Evolutionary conservation across 2,888 invertebrate species (phyloP), one percentile per base, ranked within the genome.

Genomic region (Mythimna albipuncta): DNA sequence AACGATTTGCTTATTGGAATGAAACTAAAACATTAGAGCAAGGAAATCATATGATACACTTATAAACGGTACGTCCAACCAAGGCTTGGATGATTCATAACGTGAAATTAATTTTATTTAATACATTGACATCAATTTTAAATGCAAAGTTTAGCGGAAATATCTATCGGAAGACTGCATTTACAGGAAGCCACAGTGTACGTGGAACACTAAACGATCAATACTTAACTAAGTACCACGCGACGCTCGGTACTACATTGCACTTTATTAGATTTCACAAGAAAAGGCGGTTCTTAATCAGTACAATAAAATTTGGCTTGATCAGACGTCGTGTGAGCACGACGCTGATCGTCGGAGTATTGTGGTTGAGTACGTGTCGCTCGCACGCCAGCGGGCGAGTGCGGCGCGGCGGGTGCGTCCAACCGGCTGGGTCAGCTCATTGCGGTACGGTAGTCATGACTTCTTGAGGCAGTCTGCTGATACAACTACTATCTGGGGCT

Each of bases 131-230:
- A 93, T 91, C 91, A 91, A 93, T 91, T 93, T 93, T 94, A 94
- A 96, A 95, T 95, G 95, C 95, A 94, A 92, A 91, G 85, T 91
- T 92, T 90, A 93, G 93, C 93, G 93, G 94, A 94, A 94, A 95
- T 91, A 95, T 91, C 95, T 95, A 95, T 94, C 95, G 96, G 96
- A 96, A 96, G 96, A 96, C 96, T 95, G 95, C 92, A 92, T 93
- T 95, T 90, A 93, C 93, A 95, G 96, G 96, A 96, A 96, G 96
- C 96, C 96, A 95, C 94, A 91, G 93, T 92, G 93, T 93, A 92
- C 89, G 91, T 91, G 93, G 92, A 93, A 94, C 94, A 93, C 93
- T 93, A 93, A 90, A 93, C 91, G 92, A 93, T 92, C 92, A 91
- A 82, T 91, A 93, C 95, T 94, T 95, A 95, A 92, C 95, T 95